A percentile compares a stretch with the other conserved stretches of the same genome.
Evolutionary conservation across 2,797 vertebrate genomes (phyloP).

Genomic region (Aphelocoma californica): DNA sequence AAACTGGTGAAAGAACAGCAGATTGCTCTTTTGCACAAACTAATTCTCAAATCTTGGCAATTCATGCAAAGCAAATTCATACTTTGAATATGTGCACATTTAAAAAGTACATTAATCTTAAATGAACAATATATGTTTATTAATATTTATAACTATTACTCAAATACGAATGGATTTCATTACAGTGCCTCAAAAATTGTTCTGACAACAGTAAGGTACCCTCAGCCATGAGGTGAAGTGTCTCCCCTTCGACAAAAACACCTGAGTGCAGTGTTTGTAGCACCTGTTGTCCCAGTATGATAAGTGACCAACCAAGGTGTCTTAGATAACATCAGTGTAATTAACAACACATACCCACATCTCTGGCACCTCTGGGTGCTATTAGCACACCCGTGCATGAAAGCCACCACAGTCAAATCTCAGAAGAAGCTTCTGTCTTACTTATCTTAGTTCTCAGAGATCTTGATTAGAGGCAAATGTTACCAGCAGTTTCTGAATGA

Average conservation of each 20-base stretch:
- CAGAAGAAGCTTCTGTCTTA: background rate
- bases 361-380: background rate
- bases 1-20: background rate
- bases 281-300: background rate
- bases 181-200: background rate
- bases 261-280: background rate
- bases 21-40: background rate
- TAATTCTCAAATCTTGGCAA: background rate
- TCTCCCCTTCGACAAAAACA: background rate
- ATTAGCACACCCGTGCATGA: background rate
- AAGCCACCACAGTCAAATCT: background rate
- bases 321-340: background rate
- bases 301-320: background rate
- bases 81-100: background rate
- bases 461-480: background rate
- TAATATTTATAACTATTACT: background rate
- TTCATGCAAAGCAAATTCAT: background rate
- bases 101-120: background rate
- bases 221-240: background rate
- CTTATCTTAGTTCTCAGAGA: background rate
- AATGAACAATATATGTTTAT: background rate
- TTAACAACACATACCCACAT: background rate
- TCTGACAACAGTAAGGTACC: background rate
- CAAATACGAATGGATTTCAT: background rate
- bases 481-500: background rate